These are phyloP conservation scores for Gymnothorax javanicus DNA, from an alignment of 2,797 vertebrate genomes.

Conservation along the genomic window DNA sequence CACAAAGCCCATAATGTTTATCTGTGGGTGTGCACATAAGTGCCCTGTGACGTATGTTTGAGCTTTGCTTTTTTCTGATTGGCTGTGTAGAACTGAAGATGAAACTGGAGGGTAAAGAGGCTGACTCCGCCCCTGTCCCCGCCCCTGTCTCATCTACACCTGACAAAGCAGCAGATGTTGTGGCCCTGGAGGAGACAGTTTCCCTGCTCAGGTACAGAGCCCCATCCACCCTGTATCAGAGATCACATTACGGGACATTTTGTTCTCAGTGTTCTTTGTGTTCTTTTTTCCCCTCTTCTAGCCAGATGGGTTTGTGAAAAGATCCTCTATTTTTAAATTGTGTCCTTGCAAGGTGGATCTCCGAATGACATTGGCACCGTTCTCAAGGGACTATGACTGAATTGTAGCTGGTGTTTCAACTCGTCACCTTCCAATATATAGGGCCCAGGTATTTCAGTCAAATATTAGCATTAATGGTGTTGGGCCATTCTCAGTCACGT, in stretches of 20 bases:
- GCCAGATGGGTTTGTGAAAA: not conserved
- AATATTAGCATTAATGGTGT: not conserved
- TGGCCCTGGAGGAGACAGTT: constrained; percentile 30
- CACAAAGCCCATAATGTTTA: not conserved
- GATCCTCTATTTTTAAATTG: not conserved
- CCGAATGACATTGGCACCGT: not conserved
- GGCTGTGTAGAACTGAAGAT: constrained; percentile 40
- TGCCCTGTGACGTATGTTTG: not conserved
- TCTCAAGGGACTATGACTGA: not conserved
- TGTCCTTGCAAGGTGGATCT: not conserved
- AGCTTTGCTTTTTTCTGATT: not conserved
- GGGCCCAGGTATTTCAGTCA: not conserved
- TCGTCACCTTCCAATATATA: not conserved
- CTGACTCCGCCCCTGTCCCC: not conserved
- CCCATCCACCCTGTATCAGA: not conserved
- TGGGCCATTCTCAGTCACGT: too few relatives aligned
- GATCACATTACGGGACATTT: not conserved
- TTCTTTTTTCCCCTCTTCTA: not conserved
- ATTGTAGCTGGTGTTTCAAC: not conserved
- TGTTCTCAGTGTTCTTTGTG: too few relatives aligned
- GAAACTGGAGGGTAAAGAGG: not conserved
- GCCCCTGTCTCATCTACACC: fast-evolving
- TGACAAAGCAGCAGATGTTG: not conserved
- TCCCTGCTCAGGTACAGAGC: constrained; percentile 60
- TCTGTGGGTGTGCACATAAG: not conserved